Base-by-base conservation (phyloP, 2,113 vertebrate genomes). In the Microcebus lehilahytsara region DNA sequence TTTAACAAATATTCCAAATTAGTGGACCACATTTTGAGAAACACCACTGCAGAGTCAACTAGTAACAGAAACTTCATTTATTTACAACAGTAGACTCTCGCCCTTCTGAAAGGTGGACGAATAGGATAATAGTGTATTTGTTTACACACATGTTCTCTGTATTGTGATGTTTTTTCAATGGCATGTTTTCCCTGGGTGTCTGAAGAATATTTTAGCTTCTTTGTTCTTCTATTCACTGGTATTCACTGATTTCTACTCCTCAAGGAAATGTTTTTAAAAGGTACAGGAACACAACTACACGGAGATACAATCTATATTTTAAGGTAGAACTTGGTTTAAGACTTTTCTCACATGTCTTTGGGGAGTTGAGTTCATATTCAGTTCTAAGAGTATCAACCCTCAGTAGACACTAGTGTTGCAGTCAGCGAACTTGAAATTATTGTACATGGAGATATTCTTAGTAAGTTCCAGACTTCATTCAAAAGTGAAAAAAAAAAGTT, bases 331-430 rank as follows among this genome's bases (percentile, higher is more conserved):
- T 96, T 85, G 51, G 93, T 88, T 62, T 78, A 72, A 97, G 77
- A 86, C 81, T 49, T 91, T 95, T 74, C 95, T 85, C 78, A 64
- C 72, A 46, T 69, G 78, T 56, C 95, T 93, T 83, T 75, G 34
- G 96, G 91, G 96, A 96, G 75, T 32, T 79, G n/a, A 96, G 79
- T 92, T 96, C 91, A 92, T 49, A 92, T 77, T 87, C 87, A 40
- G 60, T 77, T 97, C 69, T n/a, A 32, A 97, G 87, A 77, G 75
- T 20, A 80, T 69, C 64, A 90, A 12, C n/a, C 75, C 79, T 89
- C 89, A 42, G 23, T 62, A 86, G 79, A 60, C 37, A 0, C 66
- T 9, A 32, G 64, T 27, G 56, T 25, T 62, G 23, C 9, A 66
- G 62, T n/a, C 67, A 86, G 56, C 49, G 42, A 67, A 74, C 72